Evolutionary conservation across 2,113 vertebrate species (phyloP).

Genomic region (Conger conger): DNA sequence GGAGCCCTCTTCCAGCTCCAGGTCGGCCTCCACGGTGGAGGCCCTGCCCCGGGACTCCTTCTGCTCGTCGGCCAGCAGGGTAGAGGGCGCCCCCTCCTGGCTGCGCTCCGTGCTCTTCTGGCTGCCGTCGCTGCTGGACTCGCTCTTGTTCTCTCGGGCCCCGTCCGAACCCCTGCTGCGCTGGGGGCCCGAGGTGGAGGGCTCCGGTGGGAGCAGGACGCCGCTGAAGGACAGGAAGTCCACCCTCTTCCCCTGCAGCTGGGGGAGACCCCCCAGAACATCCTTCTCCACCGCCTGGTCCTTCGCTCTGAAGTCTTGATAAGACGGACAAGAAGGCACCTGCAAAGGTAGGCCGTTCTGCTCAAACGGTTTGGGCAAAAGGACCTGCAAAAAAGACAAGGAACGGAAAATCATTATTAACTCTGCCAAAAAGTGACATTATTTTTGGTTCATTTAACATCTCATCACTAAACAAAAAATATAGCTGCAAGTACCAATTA

Average conservation of each 20-base stretch:
- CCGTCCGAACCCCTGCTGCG: slow-evolving; percentile 46
- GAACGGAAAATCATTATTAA: not conserved
- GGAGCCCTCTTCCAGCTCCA: slow-evolving; percentile 84
- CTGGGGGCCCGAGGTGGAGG: not conserved
- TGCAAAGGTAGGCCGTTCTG: slow-evolving; percentile 72
- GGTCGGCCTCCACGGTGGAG: slow-evolving; percentile 74
- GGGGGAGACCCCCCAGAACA: slow-evolving; percentile 43
- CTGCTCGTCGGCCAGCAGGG: slow-evolving; percentile 79
- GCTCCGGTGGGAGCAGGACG: slow-evolving; percentile 25
- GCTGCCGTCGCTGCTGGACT: slow-evolving; percentile 76
- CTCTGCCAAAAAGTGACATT: not conserved
- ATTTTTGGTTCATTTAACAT: not conserved
- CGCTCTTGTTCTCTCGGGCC: slow-evolving; percentile 62
- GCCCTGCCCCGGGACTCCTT: slow-evolving; percentile 71
- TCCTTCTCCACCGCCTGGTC: slow-evolving; percentile 70
- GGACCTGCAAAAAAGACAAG: slow-evolving; percentile 62
- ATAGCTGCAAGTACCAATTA: too few species aligned
- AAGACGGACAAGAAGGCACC: slow-evolving; percentile 77
- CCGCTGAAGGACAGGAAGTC: slow-evolving; percentile 76
- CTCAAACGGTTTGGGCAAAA: slow-evolving; percentile 70
- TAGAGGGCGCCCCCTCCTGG: slow-evolving; percentile 80
- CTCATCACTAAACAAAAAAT: too few species aligned
- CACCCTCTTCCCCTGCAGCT: slow-evolving; percentile 71
- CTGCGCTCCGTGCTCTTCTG: slow-evolving; percentile 78
- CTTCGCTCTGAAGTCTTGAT: slow-evolving; percentile 71